Percentiles rank a stretch among this genome's conserved stretches.
Conservation (phyloP, 2,797 vertebrate species). For the Peromyscus attwateri region DNA sequence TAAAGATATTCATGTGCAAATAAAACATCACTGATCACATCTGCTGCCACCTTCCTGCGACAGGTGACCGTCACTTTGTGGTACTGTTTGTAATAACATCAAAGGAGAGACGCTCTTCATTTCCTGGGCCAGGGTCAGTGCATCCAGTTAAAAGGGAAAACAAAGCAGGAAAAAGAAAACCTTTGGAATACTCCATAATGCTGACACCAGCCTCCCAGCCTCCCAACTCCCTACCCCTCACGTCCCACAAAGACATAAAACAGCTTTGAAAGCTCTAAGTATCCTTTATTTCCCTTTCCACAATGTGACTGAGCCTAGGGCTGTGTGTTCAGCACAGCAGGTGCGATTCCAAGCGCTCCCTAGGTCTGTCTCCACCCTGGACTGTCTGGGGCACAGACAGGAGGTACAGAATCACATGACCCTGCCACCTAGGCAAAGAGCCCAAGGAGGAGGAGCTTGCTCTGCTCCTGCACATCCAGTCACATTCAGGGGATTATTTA, state of each 20-base stretch:
- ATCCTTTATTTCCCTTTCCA: constrained; percentile 83
- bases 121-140: constrained; percentile 78
- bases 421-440: constrained; percentile 81
- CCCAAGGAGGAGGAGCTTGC: constrained; percentile 81
- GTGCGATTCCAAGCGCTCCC: constrained; percentile 79
- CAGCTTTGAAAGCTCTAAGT: constrained; percentile 85
- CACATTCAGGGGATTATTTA: constrained; percentile 82
- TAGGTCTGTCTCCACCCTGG: constrained; percentile 79
- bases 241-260: constrained; percentile 81
- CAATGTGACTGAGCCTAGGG: constrained; percentile 78
- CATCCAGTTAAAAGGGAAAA: constrained; percentile 66
- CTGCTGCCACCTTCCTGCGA: constrained; percentile 61
- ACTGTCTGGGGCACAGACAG: constrained; percentile 68
- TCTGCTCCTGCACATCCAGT: constrained; percentile 80
- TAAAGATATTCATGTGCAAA: constrained; percentile 84
- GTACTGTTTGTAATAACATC: constrained; percentile 73
- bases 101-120: constrained; percentile 75
- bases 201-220: constrained; percentile 64
- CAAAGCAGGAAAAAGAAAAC: neutral
- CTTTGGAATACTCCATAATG: constrained; percentile 66
- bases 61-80: constrained; percentile 78
- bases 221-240: constrained; percentile 54
- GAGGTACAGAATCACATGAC: constrained; percentile 84
- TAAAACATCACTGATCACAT: constrained; percentile 76
- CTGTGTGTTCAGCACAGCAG: constrained; percentile 83